Evolutionary conservation across 1,140 invertebrate species (phyloP).

Genomic region (Drosophila aff.): DNA sequence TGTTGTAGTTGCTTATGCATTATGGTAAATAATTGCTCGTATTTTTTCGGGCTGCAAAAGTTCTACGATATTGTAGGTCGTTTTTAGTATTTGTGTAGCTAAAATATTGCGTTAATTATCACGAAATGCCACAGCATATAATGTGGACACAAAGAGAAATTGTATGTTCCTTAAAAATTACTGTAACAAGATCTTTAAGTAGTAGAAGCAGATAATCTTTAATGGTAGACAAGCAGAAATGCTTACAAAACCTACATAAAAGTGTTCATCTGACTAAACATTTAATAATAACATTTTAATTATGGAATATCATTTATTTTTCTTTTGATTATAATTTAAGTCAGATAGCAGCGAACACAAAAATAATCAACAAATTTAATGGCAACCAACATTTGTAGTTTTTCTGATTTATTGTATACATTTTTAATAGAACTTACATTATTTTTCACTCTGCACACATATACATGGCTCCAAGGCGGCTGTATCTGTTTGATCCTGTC

Average conservation of each 20-base stretch:
- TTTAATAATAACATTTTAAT: neutral
- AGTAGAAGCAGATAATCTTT: neutral
- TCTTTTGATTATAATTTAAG: neutral
- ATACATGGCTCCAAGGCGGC: constrained; percentile 13
- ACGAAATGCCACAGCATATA: constrained; percentile 49
- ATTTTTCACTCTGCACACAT: neutral
- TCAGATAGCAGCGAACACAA: neutral
- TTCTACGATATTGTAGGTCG: constrained; percentile 29
- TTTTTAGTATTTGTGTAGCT: constrained; percentile 63
- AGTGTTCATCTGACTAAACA: no score
- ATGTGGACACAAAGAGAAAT: neutral
- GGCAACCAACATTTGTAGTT: neutral
- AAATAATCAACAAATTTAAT: no score
- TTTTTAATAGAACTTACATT: neutral
- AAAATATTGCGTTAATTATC: constrained; percentile 79
- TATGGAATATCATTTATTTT: neutral
- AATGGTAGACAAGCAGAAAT: no score
- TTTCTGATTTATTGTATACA: neutral
- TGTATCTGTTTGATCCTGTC: constrained; percentile 22
- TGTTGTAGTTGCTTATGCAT: constrained; percentile 69
- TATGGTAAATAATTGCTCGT: constrained; percentile 73
- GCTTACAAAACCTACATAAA: no score
- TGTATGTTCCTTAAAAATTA: neutral
- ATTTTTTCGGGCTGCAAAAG: constrained; percentile 32
- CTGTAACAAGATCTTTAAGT: neutral